Base-by-base conservation (phyloP, 2,797 vertebrate genomes). In the Sciurus carolinensis region DNA sequence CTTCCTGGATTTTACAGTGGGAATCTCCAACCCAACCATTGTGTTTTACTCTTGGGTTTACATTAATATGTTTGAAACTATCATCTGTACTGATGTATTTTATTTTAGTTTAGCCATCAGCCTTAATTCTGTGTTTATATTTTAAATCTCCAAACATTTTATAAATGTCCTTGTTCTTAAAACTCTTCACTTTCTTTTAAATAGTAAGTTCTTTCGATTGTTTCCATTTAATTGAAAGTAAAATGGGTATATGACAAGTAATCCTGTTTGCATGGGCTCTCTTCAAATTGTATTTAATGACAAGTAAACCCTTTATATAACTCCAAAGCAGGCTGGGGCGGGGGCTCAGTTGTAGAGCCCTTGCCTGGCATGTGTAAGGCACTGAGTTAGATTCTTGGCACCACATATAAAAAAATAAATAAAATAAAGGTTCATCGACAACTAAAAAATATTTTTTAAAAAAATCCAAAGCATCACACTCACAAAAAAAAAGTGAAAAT, bases 61-160 rank as follows among this genome's bases (percentile, higher is more conserved):
- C 3, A 73, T 64, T 84, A 33, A 44, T 18, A 20, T 11, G 59
- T 72, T 84, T 17, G 14, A 66, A 93, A 84, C n/a, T 83, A 84
- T 52, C 12, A 9, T 50, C 59, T 77, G 62, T 67, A 64, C 57
- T 47, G 47, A 57, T 50, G 14, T 52, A 84, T 72, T 82, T 84
- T 81, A 84, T 95, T 71, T 84, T 57, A 93, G 52, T 91, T 86
- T 92, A 72, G 11, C 7, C 39, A 81, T 66, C 73, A 87, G 39
- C 13, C 77, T 94, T 90, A 90, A 96, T 95, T 93, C 36, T 83
- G n/a, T 83, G 0, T 39, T 26, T 77, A 4, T 17, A 50, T 57
- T 91, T 92, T 90, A 76, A 82, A n/a, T 81, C 64, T 59, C 77
- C 33, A 72, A 92, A 94, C 54, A 71, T 44, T 86, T 87, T 79